phyloP scores from a whole-genome alignment of 2,888 invertebrate genomes.

The Agriopis aurantiaria region DNA sequence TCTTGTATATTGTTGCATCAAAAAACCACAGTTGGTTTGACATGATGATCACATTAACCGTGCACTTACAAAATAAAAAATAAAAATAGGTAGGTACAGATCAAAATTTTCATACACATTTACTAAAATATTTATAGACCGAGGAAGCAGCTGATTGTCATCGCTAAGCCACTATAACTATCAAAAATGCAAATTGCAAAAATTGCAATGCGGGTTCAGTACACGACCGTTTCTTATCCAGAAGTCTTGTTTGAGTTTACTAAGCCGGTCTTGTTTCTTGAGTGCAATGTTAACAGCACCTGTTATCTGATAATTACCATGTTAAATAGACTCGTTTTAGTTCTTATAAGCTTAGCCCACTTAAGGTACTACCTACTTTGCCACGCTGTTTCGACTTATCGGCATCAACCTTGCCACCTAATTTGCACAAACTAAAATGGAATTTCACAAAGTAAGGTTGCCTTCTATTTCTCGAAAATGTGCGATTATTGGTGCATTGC shows the following conservation, averaged over 20 bases:
- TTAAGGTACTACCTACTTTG: slow-evolving; percentile 12
- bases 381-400: slow-evolving; percentile 1
- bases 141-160: too few species aligned
- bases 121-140: too few species aligned
- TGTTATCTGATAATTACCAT: slow-evolving; percentile 45
- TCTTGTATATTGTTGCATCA: too few species aligned
- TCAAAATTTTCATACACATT: too few species aligned
- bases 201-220: too few species aligned
- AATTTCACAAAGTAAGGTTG: neutral
- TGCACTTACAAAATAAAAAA: too few species aligned
- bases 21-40: too few species aligned
- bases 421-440: slow-evolving; percentile 8
- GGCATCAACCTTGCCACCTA: slow-evolving; percentile 4
- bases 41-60: too few species aligned
- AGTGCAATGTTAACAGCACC: slow-evolving; percentile 37
- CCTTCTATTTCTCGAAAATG: neutral
- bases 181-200: too few species aligned
- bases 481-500: too few species aligned
- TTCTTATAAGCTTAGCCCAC: slow-evolving; percentile 26
- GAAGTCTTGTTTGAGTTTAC: slow-evolving; percentile 17
- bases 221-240: neutral
- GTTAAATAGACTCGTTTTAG: slow-evolving; percentile 36
- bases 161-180: too few species aligned
- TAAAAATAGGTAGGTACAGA: too few species aligned
- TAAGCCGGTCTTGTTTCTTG: slow-evolving; percentile 33